These are phyloP conservation scores for Notarius lentiginosus DNA, from an alignment of 2,113 vertebrate species.

Conservation along the genomic window DNA sequence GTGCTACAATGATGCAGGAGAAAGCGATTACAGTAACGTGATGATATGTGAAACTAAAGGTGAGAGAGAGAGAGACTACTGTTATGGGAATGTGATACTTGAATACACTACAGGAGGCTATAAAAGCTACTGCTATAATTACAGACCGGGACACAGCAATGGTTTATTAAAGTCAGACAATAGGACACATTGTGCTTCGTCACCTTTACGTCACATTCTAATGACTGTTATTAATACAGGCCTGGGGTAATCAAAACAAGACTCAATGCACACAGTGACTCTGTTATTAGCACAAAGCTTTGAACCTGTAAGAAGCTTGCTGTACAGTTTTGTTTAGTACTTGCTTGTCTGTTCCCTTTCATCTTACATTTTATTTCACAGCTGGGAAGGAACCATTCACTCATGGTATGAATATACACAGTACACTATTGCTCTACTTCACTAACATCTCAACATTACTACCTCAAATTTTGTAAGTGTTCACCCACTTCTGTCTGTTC, in stretches of 20 bases:
- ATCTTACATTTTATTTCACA: neutral
- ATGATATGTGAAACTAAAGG: conserved; percentile 98
- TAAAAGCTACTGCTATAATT: conserved; percentile 56
- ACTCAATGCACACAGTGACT: conserved; percentile 21
- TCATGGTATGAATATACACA: neutral
- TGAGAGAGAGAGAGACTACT: conserved; percentile 58
- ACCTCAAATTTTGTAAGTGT: no score
- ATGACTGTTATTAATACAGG: conserved; percentile 43
- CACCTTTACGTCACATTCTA: conserved; percentile 40
- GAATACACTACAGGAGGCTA: conserved; percentile 57
- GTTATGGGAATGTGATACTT: conserved; percentile 44
- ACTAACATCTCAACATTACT: no score
- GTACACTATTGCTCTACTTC: no score
- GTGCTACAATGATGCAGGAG: conserved; percentile 88
- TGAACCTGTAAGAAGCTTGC: neutral
- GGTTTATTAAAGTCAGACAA: conserved; percentile 60
- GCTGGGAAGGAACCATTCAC: neutral
- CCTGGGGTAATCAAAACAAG: conserved; percentile 40
- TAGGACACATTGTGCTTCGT: conserved; percentile 53
- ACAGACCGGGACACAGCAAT: conserved; percentile 51
- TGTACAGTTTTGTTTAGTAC: neutral
- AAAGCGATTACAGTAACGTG: conserved; percentile 94
- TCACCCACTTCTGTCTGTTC: no score
- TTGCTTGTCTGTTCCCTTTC: neutral
- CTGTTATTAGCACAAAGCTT: conserved; percentile 26